phyloP scores from a whole-genome alignment of 2,113 vertebrate genomes.

The Erythrolamprus reginae region DNA sequence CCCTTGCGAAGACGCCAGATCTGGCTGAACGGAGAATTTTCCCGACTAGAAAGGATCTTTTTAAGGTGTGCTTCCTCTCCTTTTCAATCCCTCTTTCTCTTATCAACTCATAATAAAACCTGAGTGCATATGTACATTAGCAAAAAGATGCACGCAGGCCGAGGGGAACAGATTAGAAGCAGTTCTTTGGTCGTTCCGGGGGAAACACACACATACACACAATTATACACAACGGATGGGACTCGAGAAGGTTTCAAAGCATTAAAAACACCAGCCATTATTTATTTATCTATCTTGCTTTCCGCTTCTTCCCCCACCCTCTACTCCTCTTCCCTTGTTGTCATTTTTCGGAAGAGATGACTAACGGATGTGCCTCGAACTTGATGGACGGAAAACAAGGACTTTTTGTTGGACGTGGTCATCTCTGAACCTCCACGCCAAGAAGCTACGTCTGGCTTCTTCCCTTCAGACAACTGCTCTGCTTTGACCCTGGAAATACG shows the following conservation, averaged over 20 bases:
- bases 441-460: too few relatives aligned
- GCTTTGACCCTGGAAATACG: neutral
- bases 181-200: constrained; percentile 53
- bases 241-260: neutral
- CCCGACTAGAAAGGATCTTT: neutral
- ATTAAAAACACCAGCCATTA: neutral
- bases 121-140: constrained; percentile 16
- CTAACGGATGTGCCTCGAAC: neutral
- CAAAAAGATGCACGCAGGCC: neutral
- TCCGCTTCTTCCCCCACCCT: too few relatives aligned
- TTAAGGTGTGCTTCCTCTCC: neutral
- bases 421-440: too few relatives aligned
- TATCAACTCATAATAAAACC: neutral
- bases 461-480: neutral
- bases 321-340: neutral
- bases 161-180: constrained; percentile 30
- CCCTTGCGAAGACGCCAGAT: neutral
- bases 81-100: neutral
- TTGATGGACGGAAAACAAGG: neutral
- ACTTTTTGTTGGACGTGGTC: neutral
- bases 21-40: neutral
- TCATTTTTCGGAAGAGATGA: too few relatives aligned
- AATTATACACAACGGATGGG: neutral
- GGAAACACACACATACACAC: neutral
- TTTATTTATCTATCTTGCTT: neutral